phyloP scores from a whole-genome alignment of 1,140 invertebrate genomes.

The Luehdorfia chinensis region DNA sequence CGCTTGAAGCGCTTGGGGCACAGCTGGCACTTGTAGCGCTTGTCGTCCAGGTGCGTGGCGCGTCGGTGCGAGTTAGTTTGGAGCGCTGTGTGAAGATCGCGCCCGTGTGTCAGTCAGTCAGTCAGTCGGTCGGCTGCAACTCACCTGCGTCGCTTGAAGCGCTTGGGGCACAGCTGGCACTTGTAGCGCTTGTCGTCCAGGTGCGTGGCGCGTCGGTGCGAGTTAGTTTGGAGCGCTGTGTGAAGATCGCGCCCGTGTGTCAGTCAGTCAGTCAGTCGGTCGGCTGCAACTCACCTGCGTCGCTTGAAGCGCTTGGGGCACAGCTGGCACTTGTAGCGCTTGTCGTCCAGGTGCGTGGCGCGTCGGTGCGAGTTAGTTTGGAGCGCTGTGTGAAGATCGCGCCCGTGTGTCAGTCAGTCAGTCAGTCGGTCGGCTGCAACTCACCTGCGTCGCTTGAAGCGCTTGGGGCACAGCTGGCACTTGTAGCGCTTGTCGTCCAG shows the following conservation, averaged over 20 bases:
- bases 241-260: constrained; percentile 85
- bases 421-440: too few relatives aligned
- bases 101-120: too few relatives aligned
- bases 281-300: constrained; percentile 75
- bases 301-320: constrained; percentile 88
- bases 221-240: constrained; percentile 88
- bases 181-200: constrained; percentile 86
- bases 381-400: constrained; percentile 86
- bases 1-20: constrained; percentile 88
- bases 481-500: constrained; percentile 86
- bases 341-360: constrained; percentile 87
- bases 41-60: constrained; percentile 87
- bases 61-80: constrained; percentile 88
- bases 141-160: constrained; percentile 83
- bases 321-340: constrained; percentile 82
- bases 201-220: constrained; percentile 88
- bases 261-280: too few relatives aligned
- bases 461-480: constrained; percentile 83
- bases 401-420: too few relatives aligned
- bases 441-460: constrained; percentile 83
- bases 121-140: too few relatives aligned
- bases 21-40: constrained; percentile 82
- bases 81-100: constrained; percentile 86
- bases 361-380: constrained; percentile 88
- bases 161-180: constrained; percentile 83